Evolutionary conservation across 2,113 vertebrate genomes (phyloP).

Genomic region (Motacilla alba): DNA sequence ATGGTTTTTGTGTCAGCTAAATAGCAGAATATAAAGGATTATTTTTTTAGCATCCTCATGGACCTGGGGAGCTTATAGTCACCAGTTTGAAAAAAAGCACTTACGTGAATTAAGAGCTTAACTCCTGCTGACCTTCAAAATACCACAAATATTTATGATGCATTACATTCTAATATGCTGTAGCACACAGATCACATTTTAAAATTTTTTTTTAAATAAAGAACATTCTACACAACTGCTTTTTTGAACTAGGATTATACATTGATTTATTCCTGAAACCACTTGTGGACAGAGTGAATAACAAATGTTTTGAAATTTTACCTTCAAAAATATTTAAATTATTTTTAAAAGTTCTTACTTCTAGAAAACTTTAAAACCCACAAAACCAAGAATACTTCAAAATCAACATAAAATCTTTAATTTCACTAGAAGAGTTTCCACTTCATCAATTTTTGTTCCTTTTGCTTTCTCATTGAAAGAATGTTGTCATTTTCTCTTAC

Average conservation of each 20-base stretch:
- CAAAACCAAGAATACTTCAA: background rate
- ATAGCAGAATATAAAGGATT: background rate
- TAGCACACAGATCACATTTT: background rate
- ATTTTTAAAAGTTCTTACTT: background rate
- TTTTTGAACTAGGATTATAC: background rate
- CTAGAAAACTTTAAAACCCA: background rate
- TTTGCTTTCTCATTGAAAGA: background rate
- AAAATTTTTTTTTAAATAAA: background rate
- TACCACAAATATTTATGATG: background rate
- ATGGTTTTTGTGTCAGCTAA: background rate
- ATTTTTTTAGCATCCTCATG: background rate
- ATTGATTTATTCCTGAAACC: background rate
- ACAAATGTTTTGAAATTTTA: background rate
- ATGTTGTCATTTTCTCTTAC: background rate
- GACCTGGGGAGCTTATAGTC: background rate
- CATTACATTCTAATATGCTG: background rate
- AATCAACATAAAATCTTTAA: background rate
- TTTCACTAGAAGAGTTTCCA: background rate
- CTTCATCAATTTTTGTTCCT: background rate
- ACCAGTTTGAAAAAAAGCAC: background rate
- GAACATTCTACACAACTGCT: background rate
- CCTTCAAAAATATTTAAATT: background rate
- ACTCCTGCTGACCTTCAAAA: background rate
- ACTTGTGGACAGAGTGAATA: background rate
- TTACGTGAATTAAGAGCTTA: constrained; percentile 1